phyloP scores from a whole-genome alignment of 2,113 vertebrate genomes.

The Daubentonia madagascariensis region DNA sequence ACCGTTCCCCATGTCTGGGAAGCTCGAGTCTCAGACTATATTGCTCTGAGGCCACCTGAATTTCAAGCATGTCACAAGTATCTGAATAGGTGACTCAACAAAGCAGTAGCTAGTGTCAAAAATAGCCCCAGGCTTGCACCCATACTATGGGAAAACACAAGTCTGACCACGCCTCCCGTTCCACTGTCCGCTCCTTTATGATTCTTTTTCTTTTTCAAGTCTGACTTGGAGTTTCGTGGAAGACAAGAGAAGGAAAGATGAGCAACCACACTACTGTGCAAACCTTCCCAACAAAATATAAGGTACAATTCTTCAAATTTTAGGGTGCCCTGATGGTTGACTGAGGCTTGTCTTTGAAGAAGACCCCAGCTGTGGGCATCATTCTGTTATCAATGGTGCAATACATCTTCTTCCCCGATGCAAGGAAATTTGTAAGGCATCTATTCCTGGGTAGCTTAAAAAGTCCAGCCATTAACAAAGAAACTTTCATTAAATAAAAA shows the following conservation, averaged over 20 bases:
- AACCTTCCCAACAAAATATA: no score
- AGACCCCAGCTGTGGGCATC: not conserved
- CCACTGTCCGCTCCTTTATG: not conserved
- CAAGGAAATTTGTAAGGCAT: not conserved
- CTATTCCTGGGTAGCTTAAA: not conserved
- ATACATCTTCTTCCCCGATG: not conserved
- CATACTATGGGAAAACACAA: accelerated
- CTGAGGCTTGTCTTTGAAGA: not conserved
- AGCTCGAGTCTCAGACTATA: accelerated
- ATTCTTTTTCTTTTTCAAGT: not conserved
- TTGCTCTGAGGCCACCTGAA: not conserved
- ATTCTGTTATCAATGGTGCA: accelerated
- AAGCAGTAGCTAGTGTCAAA: accelerated
- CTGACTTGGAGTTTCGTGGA: not conserved
- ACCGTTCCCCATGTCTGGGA: not conserved
- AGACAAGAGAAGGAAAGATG: not conserved
- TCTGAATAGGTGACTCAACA: accelerated
- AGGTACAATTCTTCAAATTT: not conserved
- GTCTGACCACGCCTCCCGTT: accelerated
- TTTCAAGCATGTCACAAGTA: accelerated
- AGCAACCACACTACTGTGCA: not conserved
- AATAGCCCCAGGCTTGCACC: accelerated
- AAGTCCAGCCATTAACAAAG: not conserved
- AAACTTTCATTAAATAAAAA: not conserved
- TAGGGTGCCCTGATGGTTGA: accelerated